These are phyloP conservation scores for Zoanthus solanderi DNA, from an alignment of 92 coral and sea anemone species.

Conservation along the genomic window DNA sequence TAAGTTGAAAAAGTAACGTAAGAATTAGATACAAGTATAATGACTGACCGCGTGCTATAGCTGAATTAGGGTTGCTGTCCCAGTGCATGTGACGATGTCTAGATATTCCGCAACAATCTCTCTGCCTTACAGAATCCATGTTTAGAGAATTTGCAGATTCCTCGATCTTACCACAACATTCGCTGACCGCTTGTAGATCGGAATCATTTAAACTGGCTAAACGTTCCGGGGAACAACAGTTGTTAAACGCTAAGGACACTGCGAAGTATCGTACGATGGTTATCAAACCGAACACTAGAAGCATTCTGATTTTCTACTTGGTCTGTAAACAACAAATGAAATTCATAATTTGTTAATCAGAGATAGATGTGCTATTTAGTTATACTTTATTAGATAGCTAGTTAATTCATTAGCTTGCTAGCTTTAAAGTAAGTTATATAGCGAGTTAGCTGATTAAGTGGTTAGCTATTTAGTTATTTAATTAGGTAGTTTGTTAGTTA, in stretches of 20 bases:
- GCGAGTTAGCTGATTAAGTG: no score
- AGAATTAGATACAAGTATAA: no score
- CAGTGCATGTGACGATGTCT: slow-evolving; percentile 14
- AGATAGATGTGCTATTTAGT: no score
- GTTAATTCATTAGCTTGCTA: no score
- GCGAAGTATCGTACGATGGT: background rate
- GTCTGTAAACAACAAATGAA: background rate
- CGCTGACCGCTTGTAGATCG: slow-evolving; percentile 26
- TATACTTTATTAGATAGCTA: no score
- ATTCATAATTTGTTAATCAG: background rate
- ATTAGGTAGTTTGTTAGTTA: no score
- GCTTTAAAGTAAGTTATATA: no score
- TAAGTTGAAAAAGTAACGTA: no score
- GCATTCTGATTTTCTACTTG: background rate
- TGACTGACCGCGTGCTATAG: slow-evolving; percentile 27
- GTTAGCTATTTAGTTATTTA: no score
- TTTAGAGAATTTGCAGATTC: slow-evolving; percentile 1
- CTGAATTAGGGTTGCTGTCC: slow-evolving; percentile 14
- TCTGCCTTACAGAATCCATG: background rate
- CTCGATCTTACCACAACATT: slow-evolving; percentile 31
- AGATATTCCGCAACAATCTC: slow-evolving; percentile 35
- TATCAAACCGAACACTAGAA: background rate
- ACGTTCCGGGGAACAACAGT: slow-evolving; percentile 30
- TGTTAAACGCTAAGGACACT: background rate
- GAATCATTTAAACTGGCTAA: slow-evolving; percentile 28